phyloP scores from a whole-genome alignment of 2,888 invertebrate species.

The Saturnia japonica region DNA sequence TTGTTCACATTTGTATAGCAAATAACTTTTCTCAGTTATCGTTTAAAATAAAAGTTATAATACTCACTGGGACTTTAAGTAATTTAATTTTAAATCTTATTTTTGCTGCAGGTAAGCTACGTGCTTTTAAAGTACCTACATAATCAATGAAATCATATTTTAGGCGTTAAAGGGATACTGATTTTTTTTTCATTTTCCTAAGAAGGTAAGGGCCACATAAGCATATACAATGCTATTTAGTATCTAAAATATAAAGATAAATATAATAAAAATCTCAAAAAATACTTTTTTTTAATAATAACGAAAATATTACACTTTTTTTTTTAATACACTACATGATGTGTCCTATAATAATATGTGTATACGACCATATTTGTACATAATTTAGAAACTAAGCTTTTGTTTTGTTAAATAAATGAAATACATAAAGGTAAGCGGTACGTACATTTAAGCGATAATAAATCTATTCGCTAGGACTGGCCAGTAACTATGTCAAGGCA shows the following conservation, averaged over 20 bases:
- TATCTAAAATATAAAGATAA: background rate
- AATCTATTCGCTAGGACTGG: too few relatives aligned
- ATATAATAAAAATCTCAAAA: too few relatives aligned
- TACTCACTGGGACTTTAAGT: constrained; percentile 4
- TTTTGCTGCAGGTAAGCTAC: background rate
- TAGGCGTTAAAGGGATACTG: background rate
- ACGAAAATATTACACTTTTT: too few relatives aligned
- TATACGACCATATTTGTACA: too few relatives aligned
- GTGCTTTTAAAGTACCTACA: background rate
- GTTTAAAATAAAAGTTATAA: constrained; percentile 16
- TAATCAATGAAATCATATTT: background rate
- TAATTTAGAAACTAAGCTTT: too few relatives aligned
- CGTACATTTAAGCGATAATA: too few relatives aligned
- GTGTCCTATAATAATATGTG: too few relatives aligned
- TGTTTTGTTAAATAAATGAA: too few relatives aligned
- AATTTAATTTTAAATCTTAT: background rate
- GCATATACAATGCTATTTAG: background rate
- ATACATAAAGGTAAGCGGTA: too few relatives aligned
- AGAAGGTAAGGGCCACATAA: background rate
- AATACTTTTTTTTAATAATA: too few relatives aligned
- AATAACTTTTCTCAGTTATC: constrained; percentile 36
- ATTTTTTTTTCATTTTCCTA: background rate
- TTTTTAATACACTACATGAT: too few relatives aligned
- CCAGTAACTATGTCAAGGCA: background rate
- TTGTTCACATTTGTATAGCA: constrained; percentile 42